phyloP scores from a whole-genome alignment of 2,797 vertebrate species.

The Tapera naevia region DNA sequence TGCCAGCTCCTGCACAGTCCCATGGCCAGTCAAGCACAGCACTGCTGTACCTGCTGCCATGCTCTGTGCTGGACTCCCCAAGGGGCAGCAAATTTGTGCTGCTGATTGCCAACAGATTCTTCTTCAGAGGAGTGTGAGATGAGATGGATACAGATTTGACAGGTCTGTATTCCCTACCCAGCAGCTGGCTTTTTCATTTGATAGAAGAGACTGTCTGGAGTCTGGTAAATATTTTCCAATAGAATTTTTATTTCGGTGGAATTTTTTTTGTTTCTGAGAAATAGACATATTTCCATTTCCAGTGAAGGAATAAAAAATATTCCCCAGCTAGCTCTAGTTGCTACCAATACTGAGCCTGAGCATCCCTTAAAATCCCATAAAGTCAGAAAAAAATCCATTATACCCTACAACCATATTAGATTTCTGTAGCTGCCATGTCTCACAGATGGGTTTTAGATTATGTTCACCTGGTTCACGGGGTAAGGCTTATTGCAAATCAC shows the following conservation, averaged over 20 bases:
- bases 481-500: background rate
- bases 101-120: background rate
- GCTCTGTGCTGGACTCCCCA: background rate
- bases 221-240: background rate
- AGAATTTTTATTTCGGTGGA: background rate
- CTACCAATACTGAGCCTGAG: background rate
- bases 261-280: background rate
- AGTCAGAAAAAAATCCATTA: background rate
- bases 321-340: background rate
- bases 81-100: background rate
- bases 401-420: background rate
- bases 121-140: background rate
- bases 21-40: background rate
- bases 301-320: background rate
- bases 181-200: background rate
- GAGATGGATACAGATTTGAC: background rate
- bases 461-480: background rate
- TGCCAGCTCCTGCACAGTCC: background rate
- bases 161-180: background rate
- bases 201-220: background rate
- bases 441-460: background rate
- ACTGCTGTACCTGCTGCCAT: background rate
- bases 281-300: background rate
- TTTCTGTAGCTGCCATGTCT: background rate
- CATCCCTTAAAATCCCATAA: background rate